phyloP scores from a whole-genome alignment of 2,113 vertebrate species.

The Pholis gunnellus region DNA sequence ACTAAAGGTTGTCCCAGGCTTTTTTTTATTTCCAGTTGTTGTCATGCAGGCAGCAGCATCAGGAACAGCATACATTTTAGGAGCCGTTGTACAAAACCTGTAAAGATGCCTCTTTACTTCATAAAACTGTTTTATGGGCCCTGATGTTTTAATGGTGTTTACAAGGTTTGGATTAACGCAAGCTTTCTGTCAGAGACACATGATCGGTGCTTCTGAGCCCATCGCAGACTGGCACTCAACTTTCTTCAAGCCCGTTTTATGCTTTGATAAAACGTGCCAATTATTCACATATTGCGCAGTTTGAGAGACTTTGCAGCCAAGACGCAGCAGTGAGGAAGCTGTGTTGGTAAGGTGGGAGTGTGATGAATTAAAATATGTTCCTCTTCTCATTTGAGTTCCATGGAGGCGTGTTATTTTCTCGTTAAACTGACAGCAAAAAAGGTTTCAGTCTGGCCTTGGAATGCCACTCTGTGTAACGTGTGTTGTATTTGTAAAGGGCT shows the following conservation, averaged over 20 bases:
- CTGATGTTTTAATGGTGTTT: constrained; percentile 87
- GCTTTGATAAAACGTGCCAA: constrained; percentile 73
- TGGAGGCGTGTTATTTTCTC: constrained; percentile 70
- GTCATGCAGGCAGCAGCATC: constrained; percentile 23
- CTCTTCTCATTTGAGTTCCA: constrained; percentile 67
- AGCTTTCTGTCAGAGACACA: constrained; percentile 67
- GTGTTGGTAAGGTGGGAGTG: constrained; percentile 69
- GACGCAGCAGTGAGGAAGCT: constrained; percentile 59
- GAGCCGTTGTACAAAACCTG: constrained; percentile 56
- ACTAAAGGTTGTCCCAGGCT: background rate
- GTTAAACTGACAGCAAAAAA: constrained; percentile 67
- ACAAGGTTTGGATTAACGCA: constrained; percentile 79
- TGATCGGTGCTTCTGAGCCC: constrained; percentile 67
- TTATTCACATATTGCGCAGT: constrained; percentile 79
- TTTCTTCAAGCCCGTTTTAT: constrained; percentile 73
- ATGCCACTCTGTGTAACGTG: constrained; percentile 56
- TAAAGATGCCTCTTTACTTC: constrained; percentile 83
- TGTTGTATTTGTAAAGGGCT: constrained; percentile 37
- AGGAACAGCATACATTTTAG: constrained; percentile 57
- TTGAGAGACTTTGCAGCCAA: constrained; percentile 76
- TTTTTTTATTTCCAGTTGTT: constrained; percentile 1
- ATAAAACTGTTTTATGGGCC: constrained; percentile 84
- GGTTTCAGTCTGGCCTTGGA: constrained; percentile 64
- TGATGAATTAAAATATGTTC: constrained; percentile 69
- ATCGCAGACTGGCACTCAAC: constrained; percentile 68